phyloP scores from a whole-genome alignment of 1,140 invertebrate genomes.

The Halyomorpha halys region DNA sequence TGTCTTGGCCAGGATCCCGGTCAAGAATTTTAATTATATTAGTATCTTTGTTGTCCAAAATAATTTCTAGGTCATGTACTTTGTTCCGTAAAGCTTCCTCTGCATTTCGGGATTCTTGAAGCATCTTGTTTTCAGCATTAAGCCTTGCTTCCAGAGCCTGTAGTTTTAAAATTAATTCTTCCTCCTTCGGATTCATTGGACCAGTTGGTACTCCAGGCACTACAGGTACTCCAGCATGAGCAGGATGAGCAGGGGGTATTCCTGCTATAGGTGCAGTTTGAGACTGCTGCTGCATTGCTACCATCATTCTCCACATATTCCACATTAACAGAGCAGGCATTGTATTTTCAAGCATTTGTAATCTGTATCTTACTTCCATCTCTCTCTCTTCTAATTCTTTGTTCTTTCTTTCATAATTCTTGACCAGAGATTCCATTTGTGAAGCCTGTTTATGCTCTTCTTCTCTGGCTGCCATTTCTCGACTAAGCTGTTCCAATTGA shows the following conservation, averaged over 20 bases:
- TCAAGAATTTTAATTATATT: constrained; percentile 1
- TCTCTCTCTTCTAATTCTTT: constrained; percentile 45
- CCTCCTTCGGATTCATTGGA: constrained; percentile 12
- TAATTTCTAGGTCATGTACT: constrained; percentile 18
- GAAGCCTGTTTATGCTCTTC: constrained; percentile 29
- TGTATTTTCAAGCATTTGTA: constrained; percentile 50
- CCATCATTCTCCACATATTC: constrained; percentile 41
- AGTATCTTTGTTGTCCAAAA: constrained; percentile 1
- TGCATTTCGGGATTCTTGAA: constrained; percentile 21
- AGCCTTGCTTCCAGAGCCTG: constrained; percentile 39
- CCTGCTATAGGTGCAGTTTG: background rate
- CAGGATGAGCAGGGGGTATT: background rate
- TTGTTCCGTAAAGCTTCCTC: constrained; percentile 23
- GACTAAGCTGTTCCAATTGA: constrained; percentile 28
- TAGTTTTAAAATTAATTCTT: constrained; percentile 22
- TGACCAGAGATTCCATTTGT: constrained; percentile 30
- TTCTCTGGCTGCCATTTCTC: constrained; percentile 30
- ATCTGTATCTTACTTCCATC: constrained; percentile 44
- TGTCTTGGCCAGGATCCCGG: constrained; percentile 16
- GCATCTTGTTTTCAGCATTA: constrained; percentile 21
- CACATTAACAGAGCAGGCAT: constrained; percentile 53
- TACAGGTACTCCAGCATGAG: too few relatives aligned
- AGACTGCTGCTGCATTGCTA: constrained; percentile 15
- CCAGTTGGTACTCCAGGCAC: too few relatives aligned
- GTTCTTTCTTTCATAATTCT: constrained; percentile 46